Conservation (phyloP, 1,140 invertebrate species). For the Aphelenchoides avenae region DNA sequence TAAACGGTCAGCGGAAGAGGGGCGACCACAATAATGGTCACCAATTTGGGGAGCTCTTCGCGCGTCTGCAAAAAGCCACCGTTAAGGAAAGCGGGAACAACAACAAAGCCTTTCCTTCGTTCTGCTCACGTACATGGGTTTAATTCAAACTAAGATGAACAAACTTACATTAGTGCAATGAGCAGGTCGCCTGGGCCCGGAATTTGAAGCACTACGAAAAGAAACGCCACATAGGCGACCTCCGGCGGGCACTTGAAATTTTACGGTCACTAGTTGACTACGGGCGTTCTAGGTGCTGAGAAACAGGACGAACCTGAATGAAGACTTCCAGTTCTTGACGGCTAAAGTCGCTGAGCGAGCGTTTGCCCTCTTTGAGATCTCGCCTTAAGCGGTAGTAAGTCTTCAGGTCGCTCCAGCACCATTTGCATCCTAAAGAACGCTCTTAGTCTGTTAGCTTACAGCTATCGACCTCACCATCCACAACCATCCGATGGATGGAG, state of each 20-base stretch:
- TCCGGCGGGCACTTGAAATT: too few species aligned
- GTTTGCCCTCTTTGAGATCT: constrained; percentile 24
- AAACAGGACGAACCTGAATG: constrained; percentile 36
- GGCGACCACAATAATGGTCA: constrained; percentile 24
- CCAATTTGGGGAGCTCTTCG: constrained; percentile 40
- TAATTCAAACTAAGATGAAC: constrained; percentile 10
- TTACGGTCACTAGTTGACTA: too few species aligned
- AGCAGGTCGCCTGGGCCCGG: constrained; percentile 28
- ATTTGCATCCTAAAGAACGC: constrained; percentile 40
- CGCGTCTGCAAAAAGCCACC: constrained; percentile 40
- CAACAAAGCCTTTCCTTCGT: too few species aligned
- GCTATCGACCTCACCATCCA: constrained; percentile 17
- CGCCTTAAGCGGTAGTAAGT: constrained; percentile 26
- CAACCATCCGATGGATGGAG: constrained; percentile 25
- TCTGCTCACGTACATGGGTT: constrained; percentile 3
- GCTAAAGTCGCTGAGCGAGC: constrained; percentile 24
- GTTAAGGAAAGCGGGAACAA: too few species aligned
- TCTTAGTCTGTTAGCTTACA: constrained; percentile 6
- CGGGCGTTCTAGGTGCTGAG: too few species aligned
- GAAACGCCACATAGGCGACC: too few species aligned
- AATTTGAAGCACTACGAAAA: background rate
- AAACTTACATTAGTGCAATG: constrained; percentile 29
- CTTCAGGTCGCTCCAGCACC: constrained; percentile 41
- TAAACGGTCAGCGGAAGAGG: constrained; percentile 42
- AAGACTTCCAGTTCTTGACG: constrained; percentile 31